A percentile compares a stretch with the other conserved stretches of the same genome.
These are phyloP conservation scores for Cyphomyrmex costatus DNA, from an alignment of 1,140 invertebrate genomes.

Conservation along the genomic window DNA sequence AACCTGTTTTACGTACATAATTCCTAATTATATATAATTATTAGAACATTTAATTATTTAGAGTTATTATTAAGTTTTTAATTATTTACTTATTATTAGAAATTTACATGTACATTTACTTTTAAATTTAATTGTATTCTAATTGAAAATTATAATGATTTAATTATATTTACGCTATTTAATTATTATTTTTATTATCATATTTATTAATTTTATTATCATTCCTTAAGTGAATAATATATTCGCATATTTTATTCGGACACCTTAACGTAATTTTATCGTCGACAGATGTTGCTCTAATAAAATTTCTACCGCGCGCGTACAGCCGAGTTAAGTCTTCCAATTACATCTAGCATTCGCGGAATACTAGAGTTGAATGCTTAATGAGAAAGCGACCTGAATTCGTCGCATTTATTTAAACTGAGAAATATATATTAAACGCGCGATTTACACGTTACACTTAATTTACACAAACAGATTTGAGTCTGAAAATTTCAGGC, in stretches of 20 bases:
- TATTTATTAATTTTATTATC: background rate
- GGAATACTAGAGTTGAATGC: conserved; percentile 10
- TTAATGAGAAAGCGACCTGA: conserved; percentile 40
- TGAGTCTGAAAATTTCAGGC: background rate
- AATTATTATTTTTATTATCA: background rate
- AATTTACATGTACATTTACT: too few species aligned
- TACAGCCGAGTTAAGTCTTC: conserved; percentile 13
- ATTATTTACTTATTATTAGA: too few species aligned
- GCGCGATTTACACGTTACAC: background rate
- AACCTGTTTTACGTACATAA: background rate
- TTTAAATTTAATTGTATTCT: too few species aligned
- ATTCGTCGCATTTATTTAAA: conserved; percentile 18
- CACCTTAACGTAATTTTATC: conserved; percentile 21
- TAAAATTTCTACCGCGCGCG: conserved; percentile 29
- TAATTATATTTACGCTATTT: background rate
- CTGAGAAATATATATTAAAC: conserved; percentile 16
- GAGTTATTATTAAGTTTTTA: background rate
- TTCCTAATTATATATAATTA: background rate
- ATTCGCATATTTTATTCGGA: background rate
- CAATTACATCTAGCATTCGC: conserved; percentile 23
- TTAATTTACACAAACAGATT: background rate
- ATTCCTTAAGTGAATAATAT: background rate
- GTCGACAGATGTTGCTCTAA: conserved; percentile 23
- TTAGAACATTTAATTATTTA: background rate
- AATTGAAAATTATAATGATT: background rate